Percentiles rank a stretch among this genome's conserved stretches.
Conservation (phyloP, 2,113 vertebrate genomes). For the Salminus brasiliensis region DNA sequence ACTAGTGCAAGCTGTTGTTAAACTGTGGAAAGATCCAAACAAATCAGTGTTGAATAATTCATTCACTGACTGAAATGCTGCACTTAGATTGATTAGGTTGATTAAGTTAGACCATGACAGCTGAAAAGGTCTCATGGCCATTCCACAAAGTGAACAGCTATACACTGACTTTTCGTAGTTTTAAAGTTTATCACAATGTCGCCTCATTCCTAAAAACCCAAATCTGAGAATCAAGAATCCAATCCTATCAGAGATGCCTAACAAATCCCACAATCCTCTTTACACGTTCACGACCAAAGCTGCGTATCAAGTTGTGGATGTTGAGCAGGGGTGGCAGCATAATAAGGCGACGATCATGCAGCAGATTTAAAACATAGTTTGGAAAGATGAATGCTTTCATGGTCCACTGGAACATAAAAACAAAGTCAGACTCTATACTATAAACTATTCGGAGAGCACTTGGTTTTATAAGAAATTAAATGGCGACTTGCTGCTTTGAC, state of each 20-base stretch:
- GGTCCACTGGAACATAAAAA: conserved; percentile 18
- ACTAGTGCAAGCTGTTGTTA: too few species aligned
- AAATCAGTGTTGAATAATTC: too few species aligned
- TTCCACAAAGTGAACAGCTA: too few species aligned
- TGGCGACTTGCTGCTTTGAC: background rate
- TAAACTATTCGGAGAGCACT: conserved; percentile 4
- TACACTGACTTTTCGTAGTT: too few species aligned
- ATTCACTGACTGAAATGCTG: too few species aligned
- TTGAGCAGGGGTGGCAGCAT: background rate
- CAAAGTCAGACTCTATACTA: background rate
- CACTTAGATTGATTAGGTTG: too few species aligned
- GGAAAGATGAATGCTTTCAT: conserved; percentile 13
- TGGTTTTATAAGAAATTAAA: conserved; percentile 1
- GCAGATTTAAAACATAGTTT: conserved; percentile 32
- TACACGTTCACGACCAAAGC: conserved; percentile 39
- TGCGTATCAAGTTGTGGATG: conserved; percentile 40
- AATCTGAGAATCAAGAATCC: conserved; percentile 31
- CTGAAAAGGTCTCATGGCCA: too few species aligned
- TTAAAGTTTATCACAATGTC: too few species aligned
- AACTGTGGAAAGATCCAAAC: too few species aligned
- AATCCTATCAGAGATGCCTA: conserved; percentile 35
- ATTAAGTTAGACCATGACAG: too few species aligned
- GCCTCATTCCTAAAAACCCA: conserved; percentile 20
- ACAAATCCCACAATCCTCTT: conserved; percentile 39
- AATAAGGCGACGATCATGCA: conserved; percentile 29